phyloP scores from a whole-genome alignment of 2,888 invertebrate species.

The Ditula angustiorana region DNA sequence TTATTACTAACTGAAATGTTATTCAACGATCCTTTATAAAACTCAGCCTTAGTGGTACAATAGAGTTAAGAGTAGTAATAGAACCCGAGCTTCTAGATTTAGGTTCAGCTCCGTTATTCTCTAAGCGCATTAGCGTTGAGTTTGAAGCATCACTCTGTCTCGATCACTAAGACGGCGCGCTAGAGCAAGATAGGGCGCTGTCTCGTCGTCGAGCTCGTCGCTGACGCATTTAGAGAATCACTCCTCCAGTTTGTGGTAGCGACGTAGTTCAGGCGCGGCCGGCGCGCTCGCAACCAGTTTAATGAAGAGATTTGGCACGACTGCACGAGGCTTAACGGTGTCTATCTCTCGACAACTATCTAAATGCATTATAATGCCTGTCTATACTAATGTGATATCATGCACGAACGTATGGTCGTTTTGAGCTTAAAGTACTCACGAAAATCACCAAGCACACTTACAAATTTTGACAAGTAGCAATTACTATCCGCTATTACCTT shows the following conservation, averaged over 20 bases:
- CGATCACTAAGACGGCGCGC: too few species aligned
- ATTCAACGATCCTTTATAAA: too few species aligned
- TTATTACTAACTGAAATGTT: too few species aligned
- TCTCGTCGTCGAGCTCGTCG: too few species aligned
- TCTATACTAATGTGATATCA: conserved; percentile 44
- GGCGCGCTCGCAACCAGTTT: conserved; percentile 68
- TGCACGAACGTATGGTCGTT: conserved; percentile 37
- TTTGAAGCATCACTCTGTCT: too few species aligned
- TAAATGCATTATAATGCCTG: conserved; percentile 57
- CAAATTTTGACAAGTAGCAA: conserved; percentile 18
- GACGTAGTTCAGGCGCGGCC: conserved; percentile 44
- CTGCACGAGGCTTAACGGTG: conserved; percentile 74
- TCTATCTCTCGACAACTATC: conserved; percentile 56
- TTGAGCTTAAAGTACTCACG: neutral
- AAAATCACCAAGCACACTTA: conserved; percentile 8
- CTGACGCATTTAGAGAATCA: too few species aligned
- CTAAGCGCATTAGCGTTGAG: too few species aligned
- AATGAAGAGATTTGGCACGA: conserved; percentile 84
- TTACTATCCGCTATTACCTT: neutral
- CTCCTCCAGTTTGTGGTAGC: conserved; percentile 20
- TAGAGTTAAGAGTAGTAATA: too few species aligned
- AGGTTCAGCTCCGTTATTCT: too few species aligned
- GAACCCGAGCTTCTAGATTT: neutral
- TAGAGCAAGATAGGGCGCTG: too few species aligned
- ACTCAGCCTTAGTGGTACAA: too few species aligned